phyloP scores from a whole-genome alignment of 2,888 invertebrate genomes.

The Eristalis intricaria region DNA sequence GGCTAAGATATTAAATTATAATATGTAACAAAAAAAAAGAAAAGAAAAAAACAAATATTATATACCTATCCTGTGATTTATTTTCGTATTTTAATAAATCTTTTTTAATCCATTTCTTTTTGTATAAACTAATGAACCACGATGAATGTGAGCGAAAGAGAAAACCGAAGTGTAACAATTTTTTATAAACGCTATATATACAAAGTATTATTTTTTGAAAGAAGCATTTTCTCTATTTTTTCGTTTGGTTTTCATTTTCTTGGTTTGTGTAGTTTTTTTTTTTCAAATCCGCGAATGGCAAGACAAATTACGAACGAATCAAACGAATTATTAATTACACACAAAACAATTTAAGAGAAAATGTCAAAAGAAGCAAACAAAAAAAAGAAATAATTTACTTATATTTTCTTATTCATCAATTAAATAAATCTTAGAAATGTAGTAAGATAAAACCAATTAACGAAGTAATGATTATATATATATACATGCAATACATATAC shows the following conservation, averaged over 20 bases:
- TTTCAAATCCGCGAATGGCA: neutral
- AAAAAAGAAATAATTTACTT: slow-evolving; percentile 46
- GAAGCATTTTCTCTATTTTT: slow-evolving; percentile 32
- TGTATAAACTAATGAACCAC: slow-evolving; percentile 22
- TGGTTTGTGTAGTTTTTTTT: neutral
- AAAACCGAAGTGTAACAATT: slow-evolving; percentile 27
- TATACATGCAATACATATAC: slow-evolving; percentile 32
- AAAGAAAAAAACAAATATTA: slow-evolving; percentile 16
- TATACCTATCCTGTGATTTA: slow-evolving; percentile 72
- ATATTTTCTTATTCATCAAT: slow-evolving; percentile 65
- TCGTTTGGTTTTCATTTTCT: neutral
- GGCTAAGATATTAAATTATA: slow-evolving; percentile 57
- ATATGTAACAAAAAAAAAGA: slow-evolving; percentile 30
- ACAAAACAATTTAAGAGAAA: neutral
- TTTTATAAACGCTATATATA: slow-evolving; percentile 50
- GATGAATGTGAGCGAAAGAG: neutral
- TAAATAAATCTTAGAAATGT: slow-evolving; percentile 42
- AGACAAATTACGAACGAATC: neutral
- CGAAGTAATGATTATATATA: slow-evolving; percentile 10
- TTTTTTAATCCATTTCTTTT: slow-evolving; percentile 46
- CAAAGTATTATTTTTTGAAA: slow-evolving; percentile 65
- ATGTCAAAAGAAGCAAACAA: slow-evolving; percentile 12
- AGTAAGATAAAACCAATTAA: slow-evolving; percentile 43
- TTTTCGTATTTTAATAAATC: slow-evolving; percentile 71
- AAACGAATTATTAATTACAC: slow-evolving; percentile 43